Evolutionary conservation across 1,140 invertebrate species (phyloP).

Genomic region (Drosophila jambulina): DNA sequence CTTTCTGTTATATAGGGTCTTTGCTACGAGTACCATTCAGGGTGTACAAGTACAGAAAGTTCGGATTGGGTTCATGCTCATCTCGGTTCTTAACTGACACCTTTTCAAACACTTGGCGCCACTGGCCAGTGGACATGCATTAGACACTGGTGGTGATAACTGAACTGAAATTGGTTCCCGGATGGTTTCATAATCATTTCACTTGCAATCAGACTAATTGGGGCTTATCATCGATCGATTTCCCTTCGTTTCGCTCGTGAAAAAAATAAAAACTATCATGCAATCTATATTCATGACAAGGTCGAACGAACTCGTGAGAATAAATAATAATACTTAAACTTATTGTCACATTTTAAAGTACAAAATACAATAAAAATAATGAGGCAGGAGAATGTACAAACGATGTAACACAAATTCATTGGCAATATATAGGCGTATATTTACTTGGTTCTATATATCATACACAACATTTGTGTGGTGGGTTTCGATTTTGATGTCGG

Average conservation of each 20-base stretch:
- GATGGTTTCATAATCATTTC: constrained; percentile 27
- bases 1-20: neutral
- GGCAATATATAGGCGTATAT: constrained; percentile 69
- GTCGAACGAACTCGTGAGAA: constrained; percentile 15
- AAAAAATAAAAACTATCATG: constrained; percentile 25
- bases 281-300: constrained; percentile 26
- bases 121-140: constrained; percentile 33
- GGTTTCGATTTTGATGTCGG: constrained; percentile 49
- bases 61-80: constrained; percentile 28
- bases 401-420: constrained; percentile 55
- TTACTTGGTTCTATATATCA: constrained; percentile 77
- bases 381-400: constrained; percentile 27
- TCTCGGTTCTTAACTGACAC: constrained; percentile 22
- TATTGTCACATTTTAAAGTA: constrained; percentile 36
- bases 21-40: constrained; percentile 1
- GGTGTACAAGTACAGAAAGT: constrained; percentile 21
- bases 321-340: constrained; percentile 2
- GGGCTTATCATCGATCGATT: constrained; percentile 45
- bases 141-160: constrained; percentile 11
- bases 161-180: constrained; percentile 14
- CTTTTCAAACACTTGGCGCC: neutral
- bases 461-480: constrained; percentile 41
- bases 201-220: constrained; percentile 30
- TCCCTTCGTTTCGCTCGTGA: constrained; percentile 20
- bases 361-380: constrained; percentile 30